Percentiles rank a stretch among this genome's conserved stretches.
These are phyloP conservation scores for Nothocercus nigrocapillus DNA, from an alignment of 2,113 vertebrate genomes.

Conservation along the genomic window DNA sequence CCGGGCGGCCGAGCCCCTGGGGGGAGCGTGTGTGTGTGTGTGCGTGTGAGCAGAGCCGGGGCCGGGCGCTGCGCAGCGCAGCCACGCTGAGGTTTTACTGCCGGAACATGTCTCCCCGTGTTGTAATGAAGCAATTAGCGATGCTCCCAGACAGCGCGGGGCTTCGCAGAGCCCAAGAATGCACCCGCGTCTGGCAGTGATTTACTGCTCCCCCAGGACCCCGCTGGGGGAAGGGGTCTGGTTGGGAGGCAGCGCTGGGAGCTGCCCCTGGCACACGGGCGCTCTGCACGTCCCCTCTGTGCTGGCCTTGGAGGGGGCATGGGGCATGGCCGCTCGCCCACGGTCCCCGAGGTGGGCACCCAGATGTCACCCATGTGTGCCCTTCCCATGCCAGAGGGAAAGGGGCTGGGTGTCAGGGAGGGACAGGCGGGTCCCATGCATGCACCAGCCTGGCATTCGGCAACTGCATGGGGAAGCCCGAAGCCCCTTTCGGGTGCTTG, in stretches of 20 bases:
- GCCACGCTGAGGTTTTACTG: conserved; percentile 65
- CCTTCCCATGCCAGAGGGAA: neutral
- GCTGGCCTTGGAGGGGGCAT: neutral
- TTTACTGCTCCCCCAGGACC: conserved; percentile 68
- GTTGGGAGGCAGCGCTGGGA: neutral
- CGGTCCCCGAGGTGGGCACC: neutral
- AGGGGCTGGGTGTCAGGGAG: neutral
- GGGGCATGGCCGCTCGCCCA: neutral
- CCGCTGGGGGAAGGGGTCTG: neutral
- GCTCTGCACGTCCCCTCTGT: neutral
- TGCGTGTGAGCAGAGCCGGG: neutral
- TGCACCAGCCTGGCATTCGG: neutral
- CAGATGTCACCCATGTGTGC: neutral
- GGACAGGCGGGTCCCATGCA: neutral
- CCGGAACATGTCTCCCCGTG: conserved; percentile 74
- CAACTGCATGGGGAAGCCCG: neutral
- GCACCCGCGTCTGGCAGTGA: conserved; percentile 72
- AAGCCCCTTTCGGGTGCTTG: neutral
- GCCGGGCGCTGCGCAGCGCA: neutral
- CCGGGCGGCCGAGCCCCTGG: too few species aligned
- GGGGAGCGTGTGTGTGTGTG: neutral
- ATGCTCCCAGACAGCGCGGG: conserved; percentile 70
- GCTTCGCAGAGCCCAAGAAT: conserved; percentile 74
- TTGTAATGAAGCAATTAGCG: conserved; percentile 79
- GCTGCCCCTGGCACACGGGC: neutral